Base-by-base conservation (phyloP, 2,888 invertebrate species). In the Drosophila helvetica region DNA sequence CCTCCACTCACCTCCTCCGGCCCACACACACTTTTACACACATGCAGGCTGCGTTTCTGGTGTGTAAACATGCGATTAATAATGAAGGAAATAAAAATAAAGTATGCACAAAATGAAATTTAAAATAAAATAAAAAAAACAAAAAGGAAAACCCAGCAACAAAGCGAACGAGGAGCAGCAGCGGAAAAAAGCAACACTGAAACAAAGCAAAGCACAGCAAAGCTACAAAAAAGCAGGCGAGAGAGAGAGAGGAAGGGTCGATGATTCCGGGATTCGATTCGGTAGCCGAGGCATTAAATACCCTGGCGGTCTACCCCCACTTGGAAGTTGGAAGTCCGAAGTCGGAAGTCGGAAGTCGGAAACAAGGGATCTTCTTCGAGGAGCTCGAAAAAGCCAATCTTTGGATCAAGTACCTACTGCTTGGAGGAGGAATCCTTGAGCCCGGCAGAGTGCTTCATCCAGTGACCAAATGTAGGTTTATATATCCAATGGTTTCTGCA, bases 11-110 rank as follows among this genome's bases (percentile, higher is more conserved):
- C 9, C 27, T 9, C 22, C 22, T 9, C 52, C 10, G 38, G 33
- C 56, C 38, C 48, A 45, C 58, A 47, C 56, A 43, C 47, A 45
- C 58, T 45, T 46, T 52, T 47, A 56, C 19, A 59, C 60, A 53
- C 59, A 64, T 61, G 68, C 59, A 66, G 79, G 56, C 63, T 72
- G 77, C 77, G 65, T 65, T 79, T 79, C 71, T 81, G 85, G 71
- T 84, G 79, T 82, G 77, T 75, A 81, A 86, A 86, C 86, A 81
- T 72, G 80, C 80, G 86, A 86, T 88, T 81, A 86, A 83, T 86
- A 83, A 88, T 86, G 76, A 86, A 88, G 73, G 73, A 78, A 83
- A 83, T 76, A 84, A 73, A 80, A 86, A 87, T 77, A 85, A 83
- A 77, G 80, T 85, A 82, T 85, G 74, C 73, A 77, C 67, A 77